Evolutionary conservation across 1,140 invertebrate genomes (phyloP), one percentile per base, ranked within the genome.

Genomic region (Parapsyche elsis): DNA sequence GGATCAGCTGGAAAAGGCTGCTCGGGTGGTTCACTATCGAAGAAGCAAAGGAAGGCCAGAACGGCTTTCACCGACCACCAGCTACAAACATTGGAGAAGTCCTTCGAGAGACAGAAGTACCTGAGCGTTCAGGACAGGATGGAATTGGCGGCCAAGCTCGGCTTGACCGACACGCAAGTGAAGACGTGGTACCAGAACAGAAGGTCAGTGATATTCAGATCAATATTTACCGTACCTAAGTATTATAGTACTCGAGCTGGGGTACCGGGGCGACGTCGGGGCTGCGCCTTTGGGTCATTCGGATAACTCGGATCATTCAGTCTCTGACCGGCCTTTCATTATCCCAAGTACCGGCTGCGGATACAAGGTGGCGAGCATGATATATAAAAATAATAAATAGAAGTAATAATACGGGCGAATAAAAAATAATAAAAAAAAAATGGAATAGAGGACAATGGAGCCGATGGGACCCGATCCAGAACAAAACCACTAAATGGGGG

Each of bases 121-220:
- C 92, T 99, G 24, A 98, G 96, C 84, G 98, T 99, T 5, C 98
- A 99, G 86, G 98, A 99, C 87, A 91, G 98, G 79, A 98, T 99
- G 96, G 98, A 99, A 89, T 89, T 99, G 80, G 98, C 98, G 0
- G 95, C 97, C 30, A 98, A 98, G 87, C 91, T 99, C 46, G 96
- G 96, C 80, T 91, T 99, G 24, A 98, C 96, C 9, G 98, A 99
- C 87, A 99, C 98, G 12, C 98, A 99, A 92, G 98, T 99, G 84
- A 99, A 99, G 88, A 99, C 98, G 78, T 99, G 98, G 98, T 99
- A 99, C 88, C 98, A 99, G 89, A 99, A 99, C 87, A 92, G 98
- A 92, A 94, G 98, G 97, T 99, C 88, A 91, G 92, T 86, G 70
- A 38, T 38, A 71, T 12, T 71, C 21, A n/a, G 5, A 64, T 61